A percentile compares a stretch with the other conserved stretches of the same genome.
phyloP scores from a whole-genome alignment of 92 coral and sea anemone species.

The Phenganax marumi region DNA sequence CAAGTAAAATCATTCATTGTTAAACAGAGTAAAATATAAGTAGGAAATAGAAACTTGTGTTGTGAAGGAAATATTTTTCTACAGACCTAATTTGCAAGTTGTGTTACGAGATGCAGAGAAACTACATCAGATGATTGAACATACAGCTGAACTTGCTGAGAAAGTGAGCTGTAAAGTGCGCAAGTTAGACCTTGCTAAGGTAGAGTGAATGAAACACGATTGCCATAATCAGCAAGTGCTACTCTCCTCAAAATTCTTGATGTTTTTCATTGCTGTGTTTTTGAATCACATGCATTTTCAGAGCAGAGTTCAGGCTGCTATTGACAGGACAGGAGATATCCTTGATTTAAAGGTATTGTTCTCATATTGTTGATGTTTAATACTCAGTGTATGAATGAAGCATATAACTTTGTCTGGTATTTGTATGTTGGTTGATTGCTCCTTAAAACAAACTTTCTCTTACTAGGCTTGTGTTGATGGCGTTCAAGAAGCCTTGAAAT shows the following conservation, averaged over 20 bases:
- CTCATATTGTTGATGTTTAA: background rate
- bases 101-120: constrained; percentile 97
- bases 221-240: background rate
- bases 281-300: constrained; percentile 21
- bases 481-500: constrained; percentile 81
- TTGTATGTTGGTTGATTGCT: background rate
- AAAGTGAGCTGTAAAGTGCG: constrained; percentile 99
- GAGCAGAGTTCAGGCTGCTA: constrained; percentile 92
- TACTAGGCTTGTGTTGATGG: constrained; percentile 97
- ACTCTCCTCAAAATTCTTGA: background rate
- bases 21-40: too few species aligned
- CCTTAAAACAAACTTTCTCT: background rate
- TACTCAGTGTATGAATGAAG: too few species aligned
- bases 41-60: background rate
- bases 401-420: background rate
- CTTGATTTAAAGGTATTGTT: constrained; percentile 78
- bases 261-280: background rate
- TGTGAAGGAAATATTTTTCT: background rate
- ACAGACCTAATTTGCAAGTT: constrained; percentile 77
- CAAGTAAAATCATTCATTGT: too few species aligned
- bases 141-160: constrained; percentile 90
- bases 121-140: constrained; percentile 81
- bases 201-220: constrained; percentile 12
- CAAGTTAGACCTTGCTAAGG: constrained; percentile 90
- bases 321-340: constrained; percentile 89